Evolutionary conservation across 2,113 vertebrate genomes (phyloP).

Genomic region (Tupaia tana): DNA sequence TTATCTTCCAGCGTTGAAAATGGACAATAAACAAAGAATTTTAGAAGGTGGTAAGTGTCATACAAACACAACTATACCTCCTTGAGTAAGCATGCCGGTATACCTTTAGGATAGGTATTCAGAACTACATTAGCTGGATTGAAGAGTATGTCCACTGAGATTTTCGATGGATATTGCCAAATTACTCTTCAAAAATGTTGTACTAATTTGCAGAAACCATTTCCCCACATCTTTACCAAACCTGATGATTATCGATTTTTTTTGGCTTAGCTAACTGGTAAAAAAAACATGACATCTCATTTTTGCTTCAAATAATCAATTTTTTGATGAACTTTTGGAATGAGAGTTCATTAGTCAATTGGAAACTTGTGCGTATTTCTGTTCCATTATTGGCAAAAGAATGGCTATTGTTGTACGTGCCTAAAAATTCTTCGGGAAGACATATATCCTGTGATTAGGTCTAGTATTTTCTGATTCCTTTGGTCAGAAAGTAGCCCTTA

Average conservation of each 20-base stretch:
- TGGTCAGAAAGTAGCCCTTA: not conserved
- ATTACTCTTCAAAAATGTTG: not conserved
- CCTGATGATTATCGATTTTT: not conserved
- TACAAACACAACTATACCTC: not conserved
- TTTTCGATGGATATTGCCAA: slow-evolving; percentile 28
- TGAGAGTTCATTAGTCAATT: not conserved
- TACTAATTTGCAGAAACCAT: slow-evolving; percentile 16
- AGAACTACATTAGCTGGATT: not conserved
- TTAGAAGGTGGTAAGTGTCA: not conserved
- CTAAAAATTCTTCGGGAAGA: not conserved
- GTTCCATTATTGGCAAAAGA: not conserved
- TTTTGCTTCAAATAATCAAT: slow-evolving; percentile 26
- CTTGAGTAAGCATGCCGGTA: not conserved
- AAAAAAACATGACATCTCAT: not conserved
- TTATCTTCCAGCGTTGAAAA: not conserved
- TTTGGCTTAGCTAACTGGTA: not conserved
- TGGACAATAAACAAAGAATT: not conserved
- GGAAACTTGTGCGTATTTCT: slow-evolving; percentile 46
- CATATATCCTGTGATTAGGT: not conserved
- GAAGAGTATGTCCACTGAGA: not conserved
- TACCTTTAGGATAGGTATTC: not conserved
- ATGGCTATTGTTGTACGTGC: not conserved
- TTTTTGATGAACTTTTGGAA: slow-evolving; percentile 17
- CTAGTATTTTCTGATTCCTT: slow-evolving; percentile 15
- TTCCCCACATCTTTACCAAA: slow-evolving; percentile 3